Evolutionary conservation across 1,140 invertebrate genomes (phyloP).

Genomic region (Wasmannia auropunctata): DNA sequence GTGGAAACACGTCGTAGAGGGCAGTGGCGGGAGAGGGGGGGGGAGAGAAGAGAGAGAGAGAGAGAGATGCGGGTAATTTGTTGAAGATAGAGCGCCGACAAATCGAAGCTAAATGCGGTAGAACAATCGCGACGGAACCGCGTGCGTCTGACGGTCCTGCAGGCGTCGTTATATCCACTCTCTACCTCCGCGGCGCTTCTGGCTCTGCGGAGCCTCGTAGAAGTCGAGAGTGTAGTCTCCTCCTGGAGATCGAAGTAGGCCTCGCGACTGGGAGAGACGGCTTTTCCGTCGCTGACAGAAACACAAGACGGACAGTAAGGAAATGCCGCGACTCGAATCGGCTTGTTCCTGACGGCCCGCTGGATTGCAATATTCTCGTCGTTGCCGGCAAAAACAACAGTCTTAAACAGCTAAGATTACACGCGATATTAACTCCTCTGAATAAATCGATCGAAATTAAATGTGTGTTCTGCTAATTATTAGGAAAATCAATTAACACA

Average conservation of each 20-base stretch:
- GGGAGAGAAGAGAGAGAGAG: neutral
- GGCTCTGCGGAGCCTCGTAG: constrained; percentile 43
- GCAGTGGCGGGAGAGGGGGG: no score
- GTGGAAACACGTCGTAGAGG: neutral
- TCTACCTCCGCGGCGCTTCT: constrained; percentile 29
- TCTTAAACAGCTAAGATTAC: neutral
- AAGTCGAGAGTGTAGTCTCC: constrained; percentile 57
- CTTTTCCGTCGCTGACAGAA: constrained; percentile 74
- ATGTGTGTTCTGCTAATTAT: neutral
- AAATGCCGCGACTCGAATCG: constrained; percentile 50
- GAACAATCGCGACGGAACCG: constrained; percentile 48
- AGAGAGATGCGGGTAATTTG: constrained; percentile 32
- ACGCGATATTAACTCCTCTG: neutral
- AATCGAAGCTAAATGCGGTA: constrained; percentile 65
- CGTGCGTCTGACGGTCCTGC: constrained; percentile 79
- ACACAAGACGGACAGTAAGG: constrained; percentile 73
- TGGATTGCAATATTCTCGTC: constrained; percentile 11
- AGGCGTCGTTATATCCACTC: constrained; percentile 64
- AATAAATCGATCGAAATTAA: neutral
- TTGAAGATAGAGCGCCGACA: constrained; percentile 14
- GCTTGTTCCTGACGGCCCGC: constrained; percentile 52
- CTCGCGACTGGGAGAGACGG: constrained; percentile 76
- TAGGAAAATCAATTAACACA: neutral
- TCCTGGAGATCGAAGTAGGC: constrained; percentile 72
- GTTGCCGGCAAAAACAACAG: constrained; percentile 17